Evolutionary conservation across 2,113 vertebrate species (phyloP).

Genomic region (Aix galericulata): DNA sequence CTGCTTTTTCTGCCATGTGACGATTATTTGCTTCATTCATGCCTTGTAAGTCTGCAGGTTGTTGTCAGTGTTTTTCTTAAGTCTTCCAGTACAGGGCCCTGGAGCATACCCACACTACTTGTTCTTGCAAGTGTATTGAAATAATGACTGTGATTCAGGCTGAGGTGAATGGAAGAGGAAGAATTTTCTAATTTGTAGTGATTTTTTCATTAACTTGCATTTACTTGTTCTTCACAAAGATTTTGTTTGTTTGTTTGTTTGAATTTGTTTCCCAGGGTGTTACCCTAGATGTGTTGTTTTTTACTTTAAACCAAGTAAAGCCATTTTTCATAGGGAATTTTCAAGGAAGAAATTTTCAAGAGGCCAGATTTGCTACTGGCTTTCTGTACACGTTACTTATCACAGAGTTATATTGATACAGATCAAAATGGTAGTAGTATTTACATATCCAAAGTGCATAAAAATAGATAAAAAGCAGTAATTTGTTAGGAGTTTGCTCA

Average conservation of each 20-base stretch:
- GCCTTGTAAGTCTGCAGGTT: conserved; percentile 3
- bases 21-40: background rate
- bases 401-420: background rate
- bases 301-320: background rate
- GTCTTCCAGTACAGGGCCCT: background rate
- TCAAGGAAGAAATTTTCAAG: background rate
- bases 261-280: background rate
- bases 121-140: conserved; percentile 1
- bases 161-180: background rate
- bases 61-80: background rate
- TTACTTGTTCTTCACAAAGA: background rate
- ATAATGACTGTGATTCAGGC: background rate
- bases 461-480: rapidly evolving
- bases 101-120: background rate
- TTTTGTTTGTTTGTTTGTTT: too few species aligned
- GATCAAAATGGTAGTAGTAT: background rate
- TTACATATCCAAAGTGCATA: background rate
- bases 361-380: background rate
- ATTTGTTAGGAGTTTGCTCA: background rate
- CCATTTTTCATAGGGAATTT: background rate
- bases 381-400: background rate
- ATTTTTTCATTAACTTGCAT: background rate
- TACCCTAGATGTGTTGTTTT: background rate
- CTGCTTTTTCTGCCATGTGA: background rate
- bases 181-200: background rate